Evolutionary conservation across 2,888 invertebrate species (phyloP).

Genomic region (Eupithecia dodoneata): DNA sequence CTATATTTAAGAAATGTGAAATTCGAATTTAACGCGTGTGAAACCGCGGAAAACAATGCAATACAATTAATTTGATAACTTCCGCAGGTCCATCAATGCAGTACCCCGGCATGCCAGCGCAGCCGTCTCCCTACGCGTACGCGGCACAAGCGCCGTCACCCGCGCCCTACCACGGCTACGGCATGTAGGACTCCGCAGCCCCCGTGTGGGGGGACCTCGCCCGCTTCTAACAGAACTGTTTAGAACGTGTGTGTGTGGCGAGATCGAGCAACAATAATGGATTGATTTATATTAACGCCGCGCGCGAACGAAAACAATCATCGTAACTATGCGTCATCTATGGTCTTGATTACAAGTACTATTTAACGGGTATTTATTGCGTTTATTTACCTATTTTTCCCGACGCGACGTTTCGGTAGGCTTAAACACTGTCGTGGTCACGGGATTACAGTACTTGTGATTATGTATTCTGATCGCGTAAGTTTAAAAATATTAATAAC

Average conservation of each 20-base stretch:
- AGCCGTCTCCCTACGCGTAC: conserved; percentile 80
- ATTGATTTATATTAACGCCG: neutral
- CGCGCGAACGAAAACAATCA: neutral
- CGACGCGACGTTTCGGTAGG: too few species aligned
- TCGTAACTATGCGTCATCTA: neutral
- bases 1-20: too few species aligned
- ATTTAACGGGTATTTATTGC: too few species aligned
- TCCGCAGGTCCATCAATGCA: conserved; percentile 78
- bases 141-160: conserved; percentile 81
- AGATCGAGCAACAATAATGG: neutral
- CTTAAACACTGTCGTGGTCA: too few species aligned
- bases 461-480: too few species aligned
- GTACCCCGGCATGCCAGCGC: conserved; percentile 74
- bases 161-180: conserved; percentile 83
- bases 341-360: neutral
- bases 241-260: conserved; percentile 13
- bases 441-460: too few species aligned
- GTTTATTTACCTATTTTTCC: too few species aligned
- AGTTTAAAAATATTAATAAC: neutral
- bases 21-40: too few species aligned
- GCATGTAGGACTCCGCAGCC: conserved; percentile 74
- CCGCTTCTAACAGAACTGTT: conserved; percentile 49
- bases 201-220: conserved; percentile 52
- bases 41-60: too few species aligned
- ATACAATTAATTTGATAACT: too few species aligned